phyloP scores from a whole-genome alignment of 2,797 vertebrate species.

The Poecilia wingei region DNA sequence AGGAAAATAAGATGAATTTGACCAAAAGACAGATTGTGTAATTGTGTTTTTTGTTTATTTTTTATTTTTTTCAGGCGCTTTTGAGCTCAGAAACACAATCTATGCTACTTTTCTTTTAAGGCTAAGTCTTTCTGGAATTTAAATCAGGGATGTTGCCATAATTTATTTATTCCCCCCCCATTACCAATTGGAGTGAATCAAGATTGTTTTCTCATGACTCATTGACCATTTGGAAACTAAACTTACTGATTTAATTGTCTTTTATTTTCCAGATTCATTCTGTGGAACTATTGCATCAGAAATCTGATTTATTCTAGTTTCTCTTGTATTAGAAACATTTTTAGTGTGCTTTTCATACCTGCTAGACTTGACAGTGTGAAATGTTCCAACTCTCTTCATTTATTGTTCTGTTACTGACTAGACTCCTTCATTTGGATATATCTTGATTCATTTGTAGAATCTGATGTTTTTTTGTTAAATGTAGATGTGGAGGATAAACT shows the following conservation, averaged over 20 bases:
- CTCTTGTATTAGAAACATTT: background rate
- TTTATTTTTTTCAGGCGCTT: background rate
- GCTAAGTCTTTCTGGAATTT: background rate
- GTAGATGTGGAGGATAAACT: background rate
- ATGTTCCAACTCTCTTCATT: background rate
- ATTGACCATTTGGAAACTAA: background rate
- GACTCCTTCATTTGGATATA: background rate
- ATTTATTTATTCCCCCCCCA: background rate
- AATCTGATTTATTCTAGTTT: slow-evolving; percentile 1
- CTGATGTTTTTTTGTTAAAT: background rate
- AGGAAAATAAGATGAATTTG: background rate
- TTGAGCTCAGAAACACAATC: background rate
- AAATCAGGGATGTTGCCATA: background rate
- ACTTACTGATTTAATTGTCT: background rate
- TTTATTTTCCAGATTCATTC: background rate
- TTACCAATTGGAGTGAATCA: background rate
- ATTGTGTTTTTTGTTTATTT: background rate
- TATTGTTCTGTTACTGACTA: background rate
- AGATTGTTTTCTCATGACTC: background rate
- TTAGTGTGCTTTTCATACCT: background rate
- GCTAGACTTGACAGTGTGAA: background rate
- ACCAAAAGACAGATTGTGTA: background rate
- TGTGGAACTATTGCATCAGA: background rate
- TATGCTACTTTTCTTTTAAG: background rate
- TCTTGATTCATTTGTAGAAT: background rate